These are phyloP conservation scores for Rhabdornis inornatus DNA, from an alignment of 2,113 vertebrate genomes.

Conservation along the genomic window DNA sequence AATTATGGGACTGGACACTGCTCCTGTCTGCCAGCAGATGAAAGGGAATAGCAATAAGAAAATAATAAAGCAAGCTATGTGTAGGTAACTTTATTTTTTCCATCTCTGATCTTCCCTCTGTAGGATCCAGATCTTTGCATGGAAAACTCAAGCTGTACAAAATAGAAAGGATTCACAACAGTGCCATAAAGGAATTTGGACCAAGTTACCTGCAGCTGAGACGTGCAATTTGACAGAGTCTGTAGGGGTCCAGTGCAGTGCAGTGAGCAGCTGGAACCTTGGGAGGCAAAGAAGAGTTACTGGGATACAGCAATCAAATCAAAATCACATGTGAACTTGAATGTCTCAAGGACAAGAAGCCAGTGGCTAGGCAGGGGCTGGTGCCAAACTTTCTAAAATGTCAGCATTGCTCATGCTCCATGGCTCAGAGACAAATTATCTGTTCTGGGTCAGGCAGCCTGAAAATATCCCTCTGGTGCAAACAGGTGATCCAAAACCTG, in stretches of 20 bases:
- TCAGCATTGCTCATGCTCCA: neutral
- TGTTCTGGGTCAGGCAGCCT: conserved; percentile 17
- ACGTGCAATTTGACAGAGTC: neutral
- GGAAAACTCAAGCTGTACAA: neutral
- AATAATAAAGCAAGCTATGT: neutral
- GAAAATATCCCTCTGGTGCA: conserved; percentile 17
- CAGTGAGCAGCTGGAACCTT: neutral
- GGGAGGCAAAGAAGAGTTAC: neutral
- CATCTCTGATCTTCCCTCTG: neutral
- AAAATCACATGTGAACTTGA: neutral
- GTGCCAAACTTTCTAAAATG: neutral
- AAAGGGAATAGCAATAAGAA: neutral
- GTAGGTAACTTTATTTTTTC: neutral
- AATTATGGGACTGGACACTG: neutral
- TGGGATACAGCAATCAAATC: neutral
- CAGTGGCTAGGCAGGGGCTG: neutral
- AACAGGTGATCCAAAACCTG: conserved; percentile 2
- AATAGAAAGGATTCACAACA: neutral
- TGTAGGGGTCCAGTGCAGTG: too few relatives aligned
- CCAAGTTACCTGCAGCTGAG: neutral
- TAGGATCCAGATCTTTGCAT: neutral
- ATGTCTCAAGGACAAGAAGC: conserved; percentile 15
- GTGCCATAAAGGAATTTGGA: neutral
- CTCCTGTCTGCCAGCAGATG: neutral
- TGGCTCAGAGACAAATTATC: neutral